Evolutionary conservation across 2,888 invertebrate species (phyloP).

Genomic region (Coleophora deauratella): DNA sequence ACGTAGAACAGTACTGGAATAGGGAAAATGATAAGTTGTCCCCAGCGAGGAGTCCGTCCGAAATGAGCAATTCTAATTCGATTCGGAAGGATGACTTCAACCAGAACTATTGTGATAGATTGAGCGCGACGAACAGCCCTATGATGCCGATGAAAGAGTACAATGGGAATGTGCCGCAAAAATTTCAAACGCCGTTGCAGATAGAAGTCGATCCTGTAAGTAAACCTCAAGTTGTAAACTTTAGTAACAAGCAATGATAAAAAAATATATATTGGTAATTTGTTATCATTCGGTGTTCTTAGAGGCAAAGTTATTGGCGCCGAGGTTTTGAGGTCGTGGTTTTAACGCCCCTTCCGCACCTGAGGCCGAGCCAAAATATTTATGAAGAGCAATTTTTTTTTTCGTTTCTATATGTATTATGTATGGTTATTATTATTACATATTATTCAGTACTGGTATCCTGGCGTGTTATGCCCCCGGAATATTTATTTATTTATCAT

Average conservation of each 20-base stretch:
- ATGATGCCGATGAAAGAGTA: constrained; percentile 43
- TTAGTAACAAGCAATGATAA: too few relatives aligned
- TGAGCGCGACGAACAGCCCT: constrained; percentile 51
- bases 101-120: constrained; percentile 57
- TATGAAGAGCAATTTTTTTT: too few relatives aligned
- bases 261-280: too few relatives aligned
- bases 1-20: constrained; percentile 58
- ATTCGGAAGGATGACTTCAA: constrained; percentile 54
- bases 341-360: too few relatives aligned
- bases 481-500: too few relatives aligned
- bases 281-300: too few relatives aligned
- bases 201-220: constrained; percentile 82
- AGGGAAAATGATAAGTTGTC: constrained; percentile 50
- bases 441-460: neutral
- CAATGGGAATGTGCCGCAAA: constrained; percentile 53
- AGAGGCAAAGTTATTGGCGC: too few relatives aligned
- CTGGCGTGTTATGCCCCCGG: constrained; percentile 10
- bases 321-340: too few relatives aligned
- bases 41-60: constrained; percentile 43
- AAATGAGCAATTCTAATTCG: constrained; percentile 45
- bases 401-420: too few relatives aligned
- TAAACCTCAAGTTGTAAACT: constrained; percentile 19
- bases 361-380: too few relatives aligned
- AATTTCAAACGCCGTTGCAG: constrained; percentile 71
- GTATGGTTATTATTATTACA: too few relatives aligned